Evolutionary conservation across 35 echinoderm and acorn worm genomes (phyloP), one percentile per base, ranked within the genome.

Genomic region (Apostichopus japonicus): DNA sequence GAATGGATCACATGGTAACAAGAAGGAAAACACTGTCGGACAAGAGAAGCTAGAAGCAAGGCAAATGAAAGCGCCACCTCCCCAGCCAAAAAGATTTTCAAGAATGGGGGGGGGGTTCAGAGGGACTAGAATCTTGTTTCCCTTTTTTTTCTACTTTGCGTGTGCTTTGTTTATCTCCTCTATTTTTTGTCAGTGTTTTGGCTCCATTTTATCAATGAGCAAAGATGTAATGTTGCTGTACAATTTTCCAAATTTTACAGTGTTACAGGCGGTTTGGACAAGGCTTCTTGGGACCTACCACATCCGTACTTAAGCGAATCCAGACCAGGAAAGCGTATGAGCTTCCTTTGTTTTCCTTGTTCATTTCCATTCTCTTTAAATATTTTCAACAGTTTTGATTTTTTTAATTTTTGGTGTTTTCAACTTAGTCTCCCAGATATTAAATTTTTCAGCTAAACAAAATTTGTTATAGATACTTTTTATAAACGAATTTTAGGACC

Each of bases 181-280:
- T 59, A 57, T 62, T 84, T 56, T 58, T 84, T 17, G 14, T 57
- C 13, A 24, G 71, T 84, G 81, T 55, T 58, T 84, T 84, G 21
- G 22, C 81, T 58, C 81, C 56, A 53, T 84, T 19, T 84, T 16
- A 84, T 22, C 17, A 75, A 75, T 19, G 7, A 75, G n/a, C 81
- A n/a, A 58, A 84, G 5, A 84, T 84, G 81, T 84, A 84, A 67
- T 89, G 57, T 89, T 89, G 56, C 86, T 89, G 86, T 89, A 67
- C 86, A 51, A 89, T 89, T 89, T 89, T 89, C 86, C 86, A 89
- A 89, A 89, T 89, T 87, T 89, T 89, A 84, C 86, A 89, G 86
- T 89, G 86, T 89, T 75, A 75, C 86, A 89, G 86, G 86, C 86
- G 22, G 63, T 72, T 65, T 89, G 86, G 86, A 89, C 86, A 72